These are phyloP conservation scores for Monochamus saltuarius DNA, from an alignment of 1,140 invertebrate species.

Conservation along the genomic window DNA sequence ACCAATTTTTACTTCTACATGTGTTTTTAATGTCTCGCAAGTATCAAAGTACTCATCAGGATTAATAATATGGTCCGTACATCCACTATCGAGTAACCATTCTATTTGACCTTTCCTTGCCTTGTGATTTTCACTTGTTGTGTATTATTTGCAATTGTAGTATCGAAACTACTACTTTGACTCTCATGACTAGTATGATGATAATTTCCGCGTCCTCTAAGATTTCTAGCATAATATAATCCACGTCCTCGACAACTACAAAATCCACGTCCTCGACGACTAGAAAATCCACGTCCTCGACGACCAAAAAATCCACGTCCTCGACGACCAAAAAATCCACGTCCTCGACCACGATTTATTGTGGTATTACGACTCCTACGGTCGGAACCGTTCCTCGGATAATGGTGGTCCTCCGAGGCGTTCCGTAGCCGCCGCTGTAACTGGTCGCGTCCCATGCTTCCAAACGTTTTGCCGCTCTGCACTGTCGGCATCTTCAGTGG, in stretches of 20 bases:
- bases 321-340: no score
- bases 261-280: slow-evolving; percentile 9
- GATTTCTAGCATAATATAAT: slow-evolving; percentile 20
- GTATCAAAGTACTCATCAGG: slow-evolving; percentile 45
- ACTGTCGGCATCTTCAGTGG: no score
- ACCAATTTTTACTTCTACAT: slow-evolving; percentile 32
- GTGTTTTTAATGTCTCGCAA: slow-evolving; percentile 39
- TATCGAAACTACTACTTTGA: slow-evolving; percentile 7
- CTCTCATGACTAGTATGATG: slow-evolving; percentile 3
- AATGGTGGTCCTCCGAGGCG: no score
- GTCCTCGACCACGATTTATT: background rate
- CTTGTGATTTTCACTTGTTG: slow-evolving; percentile 14
- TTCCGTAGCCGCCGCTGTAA: no score
- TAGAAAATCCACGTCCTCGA: background rate
- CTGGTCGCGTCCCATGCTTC: no score
- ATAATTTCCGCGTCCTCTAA: background rate
- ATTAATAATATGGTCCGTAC: slow-evolving; percentile 50
- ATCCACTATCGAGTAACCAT: no score
- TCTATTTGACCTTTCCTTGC: slow-evolving; percentile 33
- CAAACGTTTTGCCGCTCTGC: no score
- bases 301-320: no score
- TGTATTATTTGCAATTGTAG: background rate
- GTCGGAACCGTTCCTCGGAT: no score
- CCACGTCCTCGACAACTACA: slow-evolving; percentile 9
- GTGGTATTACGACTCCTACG: no score